These are phyloP conservation scores for Pseudomyrmex concolor DNA, from an alignment of 1,140 invertebrate genomes.

Conservation along the genomic window DNA sequence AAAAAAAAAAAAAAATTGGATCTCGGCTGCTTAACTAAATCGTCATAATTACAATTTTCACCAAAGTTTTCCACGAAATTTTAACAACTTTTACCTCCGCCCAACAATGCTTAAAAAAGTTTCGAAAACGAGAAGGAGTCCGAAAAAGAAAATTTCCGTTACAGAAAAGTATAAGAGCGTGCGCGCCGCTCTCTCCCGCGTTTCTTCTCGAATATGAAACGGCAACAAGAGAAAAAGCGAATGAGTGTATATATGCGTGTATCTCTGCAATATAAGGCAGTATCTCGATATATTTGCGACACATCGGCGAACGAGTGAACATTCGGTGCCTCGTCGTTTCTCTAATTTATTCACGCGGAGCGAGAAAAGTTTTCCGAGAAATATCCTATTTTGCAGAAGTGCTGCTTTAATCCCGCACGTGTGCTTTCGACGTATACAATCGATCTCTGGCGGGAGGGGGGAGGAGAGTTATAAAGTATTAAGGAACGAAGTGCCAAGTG, in stretches of 20 bases:
- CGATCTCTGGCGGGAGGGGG: not conserved
- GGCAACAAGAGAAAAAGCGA: no score
- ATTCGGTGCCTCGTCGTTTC: not conserved
- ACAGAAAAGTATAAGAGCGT: not conserved
- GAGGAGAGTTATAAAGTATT: not conserved
- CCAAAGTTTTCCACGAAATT: not conserved
- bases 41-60: conserved; percentile 29
- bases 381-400: conserved; percentile 6
- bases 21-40: conserved; percentile 5
- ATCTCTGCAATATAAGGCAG: not conserved
- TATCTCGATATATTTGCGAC: not conserved
- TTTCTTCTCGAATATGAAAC: not conserved
- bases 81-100: conserved; percentile 8
- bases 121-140: not conserved
- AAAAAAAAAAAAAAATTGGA: not conserved
- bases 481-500: not conserved
- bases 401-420: conserved; percentile 19
- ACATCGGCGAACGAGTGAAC: not conserved
- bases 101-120: not conserved
- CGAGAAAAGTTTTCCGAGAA: conserved; percentile 2
- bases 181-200: no score
- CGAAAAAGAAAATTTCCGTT: not conserved
- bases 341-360: conserved; percentile 18
- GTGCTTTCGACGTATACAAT: conserved; percentile 4
- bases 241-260: not conserved